phyloP scores from a whole-genome alignment of 2,888 invertebrate genomes.

The Anarsia innoxiella region DNA sequence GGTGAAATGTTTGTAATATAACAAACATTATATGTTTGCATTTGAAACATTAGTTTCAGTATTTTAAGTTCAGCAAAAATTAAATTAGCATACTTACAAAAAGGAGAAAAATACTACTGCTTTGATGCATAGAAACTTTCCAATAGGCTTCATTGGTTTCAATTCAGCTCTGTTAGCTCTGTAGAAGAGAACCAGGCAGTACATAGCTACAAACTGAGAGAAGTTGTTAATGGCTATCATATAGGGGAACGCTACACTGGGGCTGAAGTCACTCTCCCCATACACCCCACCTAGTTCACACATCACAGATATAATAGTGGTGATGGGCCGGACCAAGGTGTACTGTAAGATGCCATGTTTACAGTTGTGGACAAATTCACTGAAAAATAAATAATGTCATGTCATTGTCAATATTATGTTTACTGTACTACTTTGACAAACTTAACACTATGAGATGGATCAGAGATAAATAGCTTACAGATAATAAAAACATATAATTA shows the following conservation, averaged over 20 bases:
- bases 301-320: slow-evolving; percentile 91
- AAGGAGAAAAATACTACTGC: slow-evolving; percentile 98
- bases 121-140: slow-evolving; percentile 97
- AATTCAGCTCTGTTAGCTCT: slow-evolving; percentile 90
- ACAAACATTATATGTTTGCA: too few species aligned
- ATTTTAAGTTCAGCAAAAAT: too few species aligned
- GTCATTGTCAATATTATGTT: background rate
- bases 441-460: background rate
- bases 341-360: slow-evolving; percentile 98
- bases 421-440: background rate
- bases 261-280: slow-evolving; percentile 92
- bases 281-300: slow-evolving; percentile 91
- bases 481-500: background rate
- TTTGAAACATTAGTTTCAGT: too few species aligned
- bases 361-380: slow-evolving; percentile 94
- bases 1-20: too few species aligned
- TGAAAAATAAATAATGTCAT: slow-evolving; percentile 50
- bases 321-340: slow-evolving; percentile 91
- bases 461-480: background rate
- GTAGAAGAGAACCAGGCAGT: slow-evolving; percentile 95
- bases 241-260: slow-evolving; percentile 91
- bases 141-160: slow-evolving; percentile 93
- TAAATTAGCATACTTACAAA: slow-evolving; percentile 95
- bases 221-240: slow-evolving; percentile 91
- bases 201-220: slow-evolving; percentile 97